phyloP scores from a whole-genome alignment of 2,888 invertebrate genomes.

The Folsomia manolachei region DNA sequence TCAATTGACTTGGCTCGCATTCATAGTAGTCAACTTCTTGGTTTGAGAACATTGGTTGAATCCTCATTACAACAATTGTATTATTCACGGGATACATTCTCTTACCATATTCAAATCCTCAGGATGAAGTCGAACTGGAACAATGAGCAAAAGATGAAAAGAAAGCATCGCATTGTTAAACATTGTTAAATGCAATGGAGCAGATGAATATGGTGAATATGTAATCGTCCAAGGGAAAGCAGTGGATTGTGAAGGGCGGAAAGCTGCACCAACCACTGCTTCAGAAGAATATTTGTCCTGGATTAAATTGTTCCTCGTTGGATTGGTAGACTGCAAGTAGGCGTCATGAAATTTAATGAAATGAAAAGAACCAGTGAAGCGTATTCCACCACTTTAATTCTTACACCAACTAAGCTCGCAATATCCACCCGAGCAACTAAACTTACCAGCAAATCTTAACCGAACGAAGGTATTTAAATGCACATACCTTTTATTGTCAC shows the following conservation, averaged over 20 bases:
- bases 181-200: background rate
- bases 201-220: background rate
- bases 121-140: background rate
- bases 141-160: background rate
- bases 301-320: too few species aligned
- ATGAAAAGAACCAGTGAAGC: background rate
- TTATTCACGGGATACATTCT: too few species aligned
- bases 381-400: background rate
- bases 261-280: too few species aligned
- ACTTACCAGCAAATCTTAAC: too few species aligned
- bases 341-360: conserved; percentile 2
- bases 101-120: too few species aligned
- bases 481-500: too few species aligned
- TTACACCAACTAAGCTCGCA: background rate
- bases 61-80: background rate
- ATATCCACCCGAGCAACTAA: too few species aligned
- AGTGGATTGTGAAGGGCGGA: background rate
- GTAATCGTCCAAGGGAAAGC: background rate
- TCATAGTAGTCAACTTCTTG: too few species aligned
- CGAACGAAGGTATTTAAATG: too few species aligned
- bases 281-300: too few species aligned
- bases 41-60: too few species aligned
- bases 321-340: background rate
- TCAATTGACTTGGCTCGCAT: too few species aligned
- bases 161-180: background rate